Base-by-base conservation (phyloP, 2,113 vertebrate genomes). In the Callocephalon fimbriatum region DNA sequence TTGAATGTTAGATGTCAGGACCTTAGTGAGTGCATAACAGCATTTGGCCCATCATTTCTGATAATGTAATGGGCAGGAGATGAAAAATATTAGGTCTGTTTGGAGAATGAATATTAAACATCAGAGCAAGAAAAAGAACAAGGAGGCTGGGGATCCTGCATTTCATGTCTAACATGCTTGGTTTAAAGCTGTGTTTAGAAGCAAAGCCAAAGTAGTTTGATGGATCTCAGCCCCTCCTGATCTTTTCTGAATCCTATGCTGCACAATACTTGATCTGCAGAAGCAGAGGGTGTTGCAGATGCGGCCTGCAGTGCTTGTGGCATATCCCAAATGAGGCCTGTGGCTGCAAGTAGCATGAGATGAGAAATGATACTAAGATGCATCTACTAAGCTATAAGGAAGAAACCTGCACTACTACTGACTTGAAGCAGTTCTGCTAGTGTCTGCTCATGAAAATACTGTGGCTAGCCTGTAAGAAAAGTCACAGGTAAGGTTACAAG, bases 381-480 rank as follows among this genome's bases (percentile, higher is more conserved):
- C 47, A 71, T 45, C 51, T 85, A 65, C 83, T 81, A 86, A 92
- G 56, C 42, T 93, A 27, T 58, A 89, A 67, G 32, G 48, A 92
- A 92, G 75, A 93, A 96, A 84, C 19, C n/a, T 76, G 56, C 78
- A 62, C 63, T 83, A 54, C 21, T 77, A 51, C 50, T 95, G 83
- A 86, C 88, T 94, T 95, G 72, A 80, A 84, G 86, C 63, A 94
- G 68, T 67, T 86, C 78, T 86, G 63, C 72, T 88, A 56, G 31
- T 66, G 25, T 86, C 75, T 90, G 54, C 61, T 86, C 19, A 68
- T 67, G 54, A 94, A 87, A 95, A 76, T 65, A 65, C 26, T 81
- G 68, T 51, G 66, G 15, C 65, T 94, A 51, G 12, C 53, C 77
- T 88, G 17, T 58, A 86, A 51, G 44, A 74, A 75, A 80, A 44